Evolutionary conservation across 1,140 invertebrate species (phyloP).

Genomic region (Polyergus mexicanus): DNA sequence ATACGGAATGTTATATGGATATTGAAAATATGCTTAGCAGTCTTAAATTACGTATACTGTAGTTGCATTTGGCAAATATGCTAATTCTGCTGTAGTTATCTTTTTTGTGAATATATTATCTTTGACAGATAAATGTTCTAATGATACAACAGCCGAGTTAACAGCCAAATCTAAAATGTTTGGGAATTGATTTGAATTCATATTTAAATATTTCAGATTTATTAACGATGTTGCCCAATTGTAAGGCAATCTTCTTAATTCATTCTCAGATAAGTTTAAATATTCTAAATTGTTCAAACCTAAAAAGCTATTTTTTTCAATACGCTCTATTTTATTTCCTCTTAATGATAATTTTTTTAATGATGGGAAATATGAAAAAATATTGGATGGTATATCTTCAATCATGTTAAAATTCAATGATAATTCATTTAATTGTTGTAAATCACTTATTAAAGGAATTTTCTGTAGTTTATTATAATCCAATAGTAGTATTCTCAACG

Average conservation of each 20-base stretch:
- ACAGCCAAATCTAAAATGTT: background rate
- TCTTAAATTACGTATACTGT: slow-evolving; percentile 29
- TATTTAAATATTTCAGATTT: slow-evolving; percentile 40
- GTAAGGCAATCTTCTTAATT: background rate
- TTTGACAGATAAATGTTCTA: slow-evolving; percentile 50
- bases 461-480: slow-evolving; percentile 21
- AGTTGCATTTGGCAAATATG: background rate
- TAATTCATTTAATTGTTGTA: background rate
- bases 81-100: background rate
- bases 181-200: slow-evolving; percentile 31
- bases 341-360: slow-evolving; percentile 48
- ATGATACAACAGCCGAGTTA: rapidly evolving
- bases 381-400: background rate
- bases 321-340: slow-evolving; percentile 23
- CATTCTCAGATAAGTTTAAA: slow-evolving; percentile 60
- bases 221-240: background rate
- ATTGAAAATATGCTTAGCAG: slow-evolving; percentile 1
- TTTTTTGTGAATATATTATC: slow-evolving; percentile 5
- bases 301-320: background rate
- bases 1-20: background rate
- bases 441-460: background rate
- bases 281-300: slow-evolving; percentile 1
- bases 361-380: background rate
- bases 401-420: slow-evolving; percentile 56
- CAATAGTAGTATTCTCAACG: slow-evolving; percentile 39